These are phyloP conservation scores for Aspidoscelis tigris DNA, from an alignment of 2,113 vertebrate species.

Conservation along the genomic window DNA sequence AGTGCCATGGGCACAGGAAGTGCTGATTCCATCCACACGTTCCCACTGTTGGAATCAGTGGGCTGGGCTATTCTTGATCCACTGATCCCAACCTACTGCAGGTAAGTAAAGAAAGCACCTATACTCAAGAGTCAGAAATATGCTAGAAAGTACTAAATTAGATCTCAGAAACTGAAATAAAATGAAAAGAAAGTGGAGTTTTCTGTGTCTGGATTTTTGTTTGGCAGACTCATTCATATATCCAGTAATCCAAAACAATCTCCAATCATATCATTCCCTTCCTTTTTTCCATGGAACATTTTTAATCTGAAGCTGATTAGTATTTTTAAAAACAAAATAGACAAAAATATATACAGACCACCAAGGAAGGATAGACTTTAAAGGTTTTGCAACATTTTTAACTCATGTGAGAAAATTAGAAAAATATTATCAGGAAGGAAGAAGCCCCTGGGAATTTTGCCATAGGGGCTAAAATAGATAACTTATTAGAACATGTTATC, in stretches of 20 bases:
- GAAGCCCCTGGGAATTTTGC: constrained; percentile 16
- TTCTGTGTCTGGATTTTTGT: not conserved
- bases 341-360: not conserved
- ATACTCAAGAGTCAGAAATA: not conserved
- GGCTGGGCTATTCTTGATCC: too few species aligned
- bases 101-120: not conserved
- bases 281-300: not conserved
- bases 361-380: not conserved
- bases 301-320: not conserved
- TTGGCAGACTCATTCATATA: not conserved
- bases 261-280: not conserved
- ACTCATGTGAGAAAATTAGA: fast-evolving
- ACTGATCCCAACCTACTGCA: too few species aligned
- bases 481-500: constrained; percentile 33
- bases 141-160: constrained; percentile 3
- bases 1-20: too few species aligned
- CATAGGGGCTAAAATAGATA: constrained; percentile 26
- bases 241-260: not conserved
- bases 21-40: too few species aligned
- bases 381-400: constrained; percentile 13
- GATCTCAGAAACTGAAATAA: not conserved
- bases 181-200: not conserved
- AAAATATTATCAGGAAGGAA: constrained; percentile 15
- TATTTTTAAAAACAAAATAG: not conserved
- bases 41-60: too few species aligned